phyloP scores from a whole-genome alignment of 2,888 invertebrate species.

The Perizoma flavofasciatum region DNA sequence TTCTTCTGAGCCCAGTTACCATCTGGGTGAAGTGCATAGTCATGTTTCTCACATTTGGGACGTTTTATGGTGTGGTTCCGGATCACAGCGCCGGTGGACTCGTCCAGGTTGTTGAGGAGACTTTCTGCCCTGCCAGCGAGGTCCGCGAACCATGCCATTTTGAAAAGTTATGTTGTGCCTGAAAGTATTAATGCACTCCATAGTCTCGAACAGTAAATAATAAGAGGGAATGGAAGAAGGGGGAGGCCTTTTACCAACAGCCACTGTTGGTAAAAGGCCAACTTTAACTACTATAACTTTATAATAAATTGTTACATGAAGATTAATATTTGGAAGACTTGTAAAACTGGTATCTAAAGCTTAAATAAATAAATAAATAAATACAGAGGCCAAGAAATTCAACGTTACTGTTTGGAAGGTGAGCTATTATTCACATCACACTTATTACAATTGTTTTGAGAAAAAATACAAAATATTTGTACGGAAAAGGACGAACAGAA shows the following conservation, averaged over 20 bases:
- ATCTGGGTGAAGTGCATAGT: conserved; percentile 45
- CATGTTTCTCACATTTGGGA: conserved; percentile 48
- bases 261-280: too few relatives aligned
- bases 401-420: neutral
- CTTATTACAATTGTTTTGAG: neutral
- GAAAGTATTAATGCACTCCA: conserved; percentile 1
- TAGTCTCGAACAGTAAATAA: neutral
- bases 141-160: conserved; percentile 90
- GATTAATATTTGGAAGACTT: too few relatives aligned
- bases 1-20: conserved; percentile 49
- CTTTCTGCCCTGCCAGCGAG: conserved; percentile 90
- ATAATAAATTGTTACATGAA: too few relatives aligned
- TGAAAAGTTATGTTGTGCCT: conserved; percentile 43
- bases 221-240: too few relatives aligned
- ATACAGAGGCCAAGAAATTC: too few relatives aligned
- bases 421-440: neutral
- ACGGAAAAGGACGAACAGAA: neutral
- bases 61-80: conserved; percentile 64
- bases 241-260: too few relatives aligned
- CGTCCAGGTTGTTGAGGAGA: conserved; percentile 89
- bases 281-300: too few relatives aligned
- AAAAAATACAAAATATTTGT: neutral
- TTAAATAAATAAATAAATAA: too few relatives aligned
- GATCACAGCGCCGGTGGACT: conserved; percentile 88
- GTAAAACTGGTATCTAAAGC: too few relatives aligned